Base-by-base conservation (phyloP, 2,888 invertebrate species). In the Coenonympha glycerion region DNA sequence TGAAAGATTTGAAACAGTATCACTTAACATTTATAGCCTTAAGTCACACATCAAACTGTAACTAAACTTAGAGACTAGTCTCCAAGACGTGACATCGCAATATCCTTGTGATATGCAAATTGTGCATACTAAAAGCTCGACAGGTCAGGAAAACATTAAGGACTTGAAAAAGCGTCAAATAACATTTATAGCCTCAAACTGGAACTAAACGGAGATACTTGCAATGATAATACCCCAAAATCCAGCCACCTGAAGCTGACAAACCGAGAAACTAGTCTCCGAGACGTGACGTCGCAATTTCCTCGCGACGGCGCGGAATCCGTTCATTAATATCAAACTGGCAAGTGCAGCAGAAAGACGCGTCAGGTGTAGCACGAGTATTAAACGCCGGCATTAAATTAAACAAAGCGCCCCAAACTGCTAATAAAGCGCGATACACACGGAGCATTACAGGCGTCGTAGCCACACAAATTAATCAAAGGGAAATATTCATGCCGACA, bases 401-500 rank as follows among this genome's bases (percentile, higher is more conserved):
- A 63, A 55, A 55, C 54, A 60, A 65, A 67, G 62, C 68, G 55
- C 64, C 64, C 64, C 68, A 68, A 66, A 63, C 62, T 53, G 71
- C 73, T 79, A 79, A 82, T 81, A 79, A 75, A 76, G 75, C 61
- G 41, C 61, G 41, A 52, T 49, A 49, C 49, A 36, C 45, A 11
- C 45, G 47, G 46, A 47, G 52, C 49, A 48, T 53, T 53, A 53
- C 50, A 30, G 33, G 53, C 55, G 49, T 56, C 55, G 50, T 45
- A 40, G 47, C 55, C 74, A 65, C 75, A 71, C 77, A 76, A 79
- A 84, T 84, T 85, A 82, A 84, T 85, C 84, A 85, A 81, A 85
- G 80, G 69, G 84, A 84, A 84, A 84, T 84, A 84, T 85, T 84
- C 80, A 84, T 80, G 80, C 76, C 76, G 76, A 84, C 84, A 83